A percentile compares a stretch with the other conserved stretches of the same genome.
These are phyloP conservation scores for Epinephelus moara DNA, from an alignment of 2,113 vertebrate genomes.

Conservation along the genomic window DNA sequence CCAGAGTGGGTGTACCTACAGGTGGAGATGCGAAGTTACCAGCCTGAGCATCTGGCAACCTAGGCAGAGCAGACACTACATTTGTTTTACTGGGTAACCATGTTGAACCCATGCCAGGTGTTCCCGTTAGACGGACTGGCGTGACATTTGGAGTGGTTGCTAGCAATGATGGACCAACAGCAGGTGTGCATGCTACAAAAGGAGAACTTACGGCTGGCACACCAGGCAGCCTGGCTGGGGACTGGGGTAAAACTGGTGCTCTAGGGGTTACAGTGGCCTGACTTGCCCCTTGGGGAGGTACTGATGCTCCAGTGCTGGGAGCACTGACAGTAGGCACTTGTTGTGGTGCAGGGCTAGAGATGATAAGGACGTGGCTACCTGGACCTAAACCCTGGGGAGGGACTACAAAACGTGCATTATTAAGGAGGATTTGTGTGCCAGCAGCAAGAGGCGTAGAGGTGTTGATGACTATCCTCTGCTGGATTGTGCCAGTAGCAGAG, in stretches of 20 bases:
- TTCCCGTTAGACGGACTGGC: conserved; percentile 37
- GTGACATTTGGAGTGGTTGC: conserved; percentile 45
- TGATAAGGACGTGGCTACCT: conserved; percentile 94
- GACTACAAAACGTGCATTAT: conserved; percentile 92
- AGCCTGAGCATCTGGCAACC: conserved; percentile 30
- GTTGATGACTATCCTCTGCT: conserved; percentile 95
- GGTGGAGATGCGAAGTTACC: conserved; percentile 41
- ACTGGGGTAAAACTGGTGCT: conserved; percentile 50
- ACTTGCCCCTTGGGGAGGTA: conserved; percentile 46
- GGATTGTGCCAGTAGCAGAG: conserved; percentile 80
- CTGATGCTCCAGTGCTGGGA: conserved; percentile 33
- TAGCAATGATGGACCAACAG: conserved; percentile 45
- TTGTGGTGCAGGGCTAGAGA: conserved; percentile 83
- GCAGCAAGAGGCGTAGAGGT: conserved; percentile 91
- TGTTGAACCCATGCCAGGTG: conserved; percentile 25
- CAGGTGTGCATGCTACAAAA: conserved; percentile 61
- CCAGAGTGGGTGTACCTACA: conserved; percentile 39
- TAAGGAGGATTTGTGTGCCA: conserved; percentile 96
- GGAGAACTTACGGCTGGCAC: conserved; percentile 56
- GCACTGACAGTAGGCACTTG: conserved; percentile 74
- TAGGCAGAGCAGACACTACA: conserved; percentile 55
- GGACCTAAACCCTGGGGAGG: conserved; percentile 93
- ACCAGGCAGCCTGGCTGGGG: conserved; percentile 49
- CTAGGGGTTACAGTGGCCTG: conserved; percentile 41
- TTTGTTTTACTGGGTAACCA: conserved; percentile 61